Evolutionary conservation across 2,888 invertebrate genomes (phyloP).

Genomic region (Chymomyza procnemis): DNA sequence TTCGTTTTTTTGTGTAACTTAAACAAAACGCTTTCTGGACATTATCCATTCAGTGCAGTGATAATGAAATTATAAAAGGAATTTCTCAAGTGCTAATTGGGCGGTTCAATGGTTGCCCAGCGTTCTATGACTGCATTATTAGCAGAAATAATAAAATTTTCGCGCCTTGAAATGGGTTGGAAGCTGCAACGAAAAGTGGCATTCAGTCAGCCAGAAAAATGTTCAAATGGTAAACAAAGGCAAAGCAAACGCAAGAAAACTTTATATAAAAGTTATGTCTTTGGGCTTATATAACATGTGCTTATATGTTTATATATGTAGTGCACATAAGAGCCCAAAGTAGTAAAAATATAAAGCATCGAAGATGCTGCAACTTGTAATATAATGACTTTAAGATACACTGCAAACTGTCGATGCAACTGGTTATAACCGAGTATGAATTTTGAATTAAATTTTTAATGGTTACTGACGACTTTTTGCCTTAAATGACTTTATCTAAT

Average conservation of each 20-base stretch:
- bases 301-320: background rate
- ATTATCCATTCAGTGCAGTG: constrained; percentile 27
- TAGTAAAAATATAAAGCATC: background rate
- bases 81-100: constrained; percentile 54
- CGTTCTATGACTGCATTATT: constrained; percentile 27
- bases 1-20: constrained; percentile 18
- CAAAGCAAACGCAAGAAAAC: background rate
- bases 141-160: constrained; percentile 39
- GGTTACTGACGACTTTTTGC: too few species aligned
- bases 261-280: background rate
- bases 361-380: background rate
- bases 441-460: too few species aligned
- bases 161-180: constrained; percentile 19
- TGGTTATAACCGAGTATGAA: too few species aligned
- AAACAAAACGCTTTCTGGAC: background rate
- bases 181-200: constrained; percentile 30
- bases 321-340: background rate
- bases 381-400: background rate
- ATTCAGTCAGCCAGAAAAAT: constrained; percentile 40
- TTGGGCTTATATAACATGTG: background rate
- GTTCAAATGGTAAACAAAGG: constrained; percentile 25
- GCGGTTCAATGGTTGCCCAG: constrained; percentile 17
- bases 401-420: background rate
- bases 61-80: constrained; percentile 32
- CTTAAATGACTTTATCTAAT: too few species aligned